Conservation (phyloP, 2,888 invertebrate species). For the Heliconius aoede region DNA sequence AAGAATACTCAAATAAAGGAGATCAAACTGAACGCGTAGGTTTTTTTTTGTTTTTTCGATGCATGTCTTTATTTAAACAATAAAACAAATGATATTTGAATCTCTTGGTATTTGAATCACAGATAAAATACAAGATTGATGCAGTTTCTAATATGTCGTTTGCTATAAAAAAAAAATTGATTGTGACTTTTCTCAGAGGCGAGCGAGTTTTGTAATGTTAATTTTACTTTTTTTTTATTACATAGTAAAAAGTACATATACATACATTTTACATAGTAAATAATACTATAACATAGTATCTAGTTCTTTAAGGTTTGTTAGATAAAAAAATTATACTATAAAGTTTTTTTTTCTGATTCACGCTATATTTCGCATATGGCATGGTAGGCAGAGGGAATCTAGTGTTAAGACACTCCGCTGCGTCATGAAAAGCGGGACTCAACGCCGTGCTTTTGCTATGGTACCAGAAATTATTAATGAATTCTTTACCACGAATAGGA, state of each 20-base stretch:
- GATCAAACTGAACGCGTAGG: slow-evolving; percentile 4
- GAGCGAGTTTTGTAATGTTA: background rate
- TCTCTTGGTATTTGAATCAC: background rate
- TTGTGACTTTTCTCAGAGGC: background rate
- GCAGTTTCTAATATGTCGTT: slow-evolving; percentile 2
- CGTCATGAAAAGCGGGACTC: too few species aligned
- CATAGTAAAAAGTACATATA: background rate
- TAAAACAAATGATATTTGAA: background rate
- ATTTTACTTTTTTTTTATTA: slow-evolving; percentile 2
- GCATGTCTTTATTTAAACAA: background rate
- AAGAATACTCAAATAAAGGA: slow-evolving; percentile 15
- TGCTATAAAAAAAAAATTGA: slow-evolving; percentile 8
- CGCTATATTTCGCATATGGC: too few species aligned
- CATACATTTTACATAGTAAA: too few species aligned
- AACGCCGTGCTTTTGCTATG: too few species aligned
- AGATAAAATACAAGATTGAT: background rate
- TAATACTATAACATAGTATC: background rate
- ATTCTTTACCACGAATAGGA: too few species aligned
- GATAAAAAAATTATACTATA: background rate
- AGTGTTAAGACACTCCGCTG: too few species aligned
- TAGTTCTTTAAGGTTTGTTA: background rate
- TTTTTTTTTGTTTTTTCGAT: slow-evolving; percentile 5
- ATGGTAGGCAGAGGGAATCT: too few species aligned
- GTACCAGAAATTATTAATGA: too few species aligned
- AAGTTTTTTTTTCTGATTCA: too few species aligned